Conservation (phyloP, 2,113 vertebrate species). For the Orycteropus afer region DNA sequence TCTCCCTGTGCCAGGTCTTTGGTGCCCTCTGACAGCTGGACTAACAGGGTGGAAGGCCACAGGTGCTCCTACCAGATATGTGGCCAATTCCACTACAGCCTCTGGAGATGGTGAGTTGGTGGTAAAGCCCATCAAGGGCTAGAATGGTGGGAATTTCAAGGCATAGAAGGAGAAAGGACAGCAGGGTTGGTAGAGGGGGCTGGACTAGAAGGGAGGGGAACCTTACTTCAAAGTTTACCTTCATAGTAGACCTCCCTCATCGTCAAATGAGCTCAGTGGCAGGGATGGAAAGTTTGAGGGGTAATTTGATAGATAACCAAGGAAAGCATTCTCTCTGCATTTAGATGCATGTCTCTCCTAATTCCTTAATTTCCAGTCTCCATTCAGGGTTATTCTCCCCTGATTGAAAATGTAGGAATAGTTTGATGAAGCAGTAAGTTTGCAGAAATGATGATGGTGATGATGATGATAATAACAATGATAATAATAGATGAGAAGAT, state of each 20-base stretch:
- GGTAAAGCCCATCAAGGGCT: neutral
- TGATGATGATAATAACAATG: conserved; percentile 28
- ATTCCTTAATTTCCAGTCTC: conserved; percentile 30
- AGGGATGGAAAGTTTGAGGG: neutral
- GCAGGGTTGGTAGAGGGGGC: neutral
- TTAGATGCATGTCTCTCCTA: neutral
- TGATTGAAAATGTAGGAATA: conserved; percentile 20
- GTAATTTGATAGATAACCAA: neutral
- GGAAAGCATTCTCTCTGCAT: neutral
- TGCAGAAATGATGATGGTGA: conserved; percentile 61
- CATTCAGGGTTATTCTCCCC: conserved; percentile 25
- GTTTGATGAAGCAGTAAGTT: conserved; percentile 56
- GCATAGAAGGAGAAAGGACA: neutral
- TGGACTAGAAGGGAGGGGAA: neutral
- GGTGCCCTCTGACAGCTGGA: neutral
- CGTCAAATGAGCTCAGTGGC: neutral
- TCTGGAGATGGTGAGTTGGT: neutral
- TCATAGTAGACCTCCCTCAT: neutral
- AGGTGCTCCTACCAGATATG: neutral
- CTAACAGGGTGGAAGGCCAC: neutral
- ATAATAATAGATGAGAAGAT: conserved; percentile 52
- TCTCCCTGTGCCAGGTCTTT: neutral
- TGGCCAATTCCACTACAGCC: neutral
- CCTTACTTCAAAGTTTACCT: neutral
- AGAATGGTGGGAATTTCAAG: neutral